Base-by-base conservation (phyloP, 37 sponge, comb jelly and placozoan species). In the Ephydatia muelleri region DNA sequence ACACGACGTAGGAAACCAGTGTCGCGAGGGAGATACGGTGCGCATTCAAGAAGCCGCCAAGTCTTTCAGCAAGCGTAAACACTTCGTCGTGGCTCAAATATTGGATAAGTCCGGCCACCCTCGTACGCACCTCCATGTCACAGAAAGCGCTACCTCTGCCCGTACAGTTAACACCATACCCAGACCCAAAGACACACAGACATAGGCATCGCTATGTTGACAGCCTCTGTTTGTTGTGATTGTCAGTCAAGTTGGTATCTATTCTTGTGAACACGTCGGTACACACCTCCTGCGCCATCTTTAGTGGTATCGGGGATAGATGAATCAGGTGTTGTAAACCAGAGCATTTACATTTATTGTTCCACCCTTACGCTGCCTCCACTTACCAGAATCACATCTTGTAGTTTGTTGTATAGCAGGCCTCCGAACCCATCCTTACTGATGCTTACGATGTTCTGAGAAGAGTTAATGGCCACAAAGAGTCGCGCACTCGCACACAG, bases 1-100 rank as follows among this genome's bases (percentile, higher is more conserved):
- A 72, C 96, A 96, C 67, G 96, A 96, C 78, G 92, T 87, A 75
- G 49, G 80, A 14, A 78, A 87, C 28, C 70, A 87, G 67, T 93
- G 96, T 79, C 77, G 84, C 40, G 83, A 70, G 3, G 96, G 96
- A 37, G 96, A 96, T 73, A 68, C 88, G 75, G 96, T 96, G 19
- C 38, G 81, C 30, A 93, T 96, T 49, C 73, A 86, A 35, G 86
- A 85, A 40, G 88, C n/a, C n/a, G n/a, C 92, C 65, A 86, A 39
- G 22, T 91, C 85, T 3, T 39, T 90, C 77, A 91, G 84, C 83
- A 91, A 93, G 49, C 68, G 66, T 33, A 96, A 96, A 40, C 76
- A 88, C 85, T 96, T 91, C 73, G 57, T 14, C 16, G 57, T 57
- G 57, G 57, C 57, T 14, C 57, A 57, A 57, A 57, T 57, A 1